A percentile compares a stretch with the other conserved stretches of the same genome.
Evolutionary conservation across 2,797 vertebrate species (phyloP).

Genomic region (Muscicapa striata): DNA sequence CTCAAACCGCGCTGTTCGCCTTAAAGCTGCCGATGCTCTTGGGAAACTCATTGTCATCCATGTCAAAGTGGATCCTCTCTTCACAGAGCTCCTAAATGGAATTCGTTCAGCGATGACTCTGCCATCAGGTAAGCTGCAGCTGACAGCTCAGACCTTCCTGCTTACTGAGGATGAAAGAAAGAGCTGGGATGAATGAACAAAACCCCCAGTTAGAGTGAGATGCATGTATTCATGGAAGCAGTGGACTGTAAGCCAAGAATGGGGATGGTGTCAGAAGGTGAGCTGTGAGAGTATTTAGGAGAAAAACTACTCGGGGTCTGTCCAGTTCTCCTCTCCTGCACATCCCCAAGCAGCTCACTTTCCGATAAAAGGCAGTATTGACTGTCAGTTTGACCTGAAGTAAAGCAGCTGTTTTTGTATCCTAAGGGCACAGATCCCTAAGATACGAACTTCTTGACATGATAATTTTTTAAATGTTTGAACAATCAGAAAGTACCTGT

Average conservation of each 20-base stretch:
- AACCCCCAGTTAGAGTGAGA: background rate
- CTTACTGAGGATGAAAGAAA: background rate
- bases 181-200: background rate
- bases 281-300: background rate
- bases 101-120: conserved; percentile 92
- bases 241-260: background rate
- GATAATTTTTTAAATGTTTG: background rate
- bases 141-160: background rate
- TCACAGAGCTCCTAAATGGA: conserved; percentile 90
- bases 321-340: background rate
- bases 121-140: conserved; percentile 85
- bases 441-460: background rate
- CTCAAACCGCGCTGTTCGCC: conserved; percentile 90
- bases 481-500: background rate
- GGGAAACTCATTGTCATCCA: conserved; percentile 96
- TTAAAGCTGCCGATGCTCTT: conserved; percentile 92
- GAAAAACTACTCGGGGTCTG: background rate
- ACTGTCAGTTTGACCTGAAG: background rate
- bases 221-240: background rate
- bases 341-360: background rate
- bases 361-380: background rate
- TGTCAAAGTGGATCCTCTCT: conserved; percentile 95
- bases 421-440: background rate
- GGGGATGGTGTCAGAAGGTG: background rate
- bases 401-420: background rate